Percentiles rank a stretch among this genome's conserved stretches.
These are phyloP conservation scores for Vireo altiloquus DNA, from an alignment of 2,113 vertebrate species.

Conservation along the genomic window DNA sequence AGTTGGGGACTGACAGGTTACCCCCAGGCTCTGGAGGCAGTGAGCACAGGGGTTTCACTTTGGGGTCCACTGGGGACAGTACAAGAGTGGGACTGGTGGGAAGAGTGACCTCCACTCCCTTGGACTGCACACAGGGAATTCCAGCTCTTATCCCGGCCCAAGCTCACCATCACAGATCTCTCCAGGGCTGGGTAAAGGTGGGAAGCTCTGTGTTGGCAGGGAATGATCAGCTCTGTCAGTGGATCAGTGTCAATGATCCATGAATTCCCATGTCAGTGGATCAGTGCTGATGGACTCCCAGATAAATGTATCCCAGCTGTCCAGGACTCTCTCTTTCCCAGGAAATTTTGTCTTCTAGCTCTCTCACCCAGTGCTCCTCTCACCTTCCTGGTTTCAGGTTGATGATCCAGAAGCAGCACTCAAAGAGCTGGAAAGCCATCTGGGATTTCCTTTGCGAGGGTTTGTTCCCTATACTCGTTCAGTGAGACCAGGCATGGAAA, in stretches of 20 bases:
- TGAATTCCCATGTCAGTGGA: background rate
- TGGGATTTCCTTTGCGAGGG: slow-evolving; percentile 70
- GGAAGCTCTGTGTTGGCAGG: background rate
- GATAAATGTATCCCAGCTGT: background rate
- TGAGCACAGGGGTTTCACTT: background rate
- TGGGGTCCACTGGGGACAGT: background rate
- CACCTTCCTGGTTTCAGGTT: slow-evolving; percentile 65
- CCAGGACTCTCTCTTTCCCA: background rate
- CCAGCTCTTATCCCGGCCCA: background rate
- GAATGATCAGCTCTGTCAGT: background rate
- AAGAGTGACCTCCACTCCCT: background rate
- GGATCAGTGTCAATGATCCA: background rate
- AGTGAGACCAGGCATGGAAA: slow-evolving; percentile 64
- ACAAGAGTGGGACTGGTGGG: background rate
- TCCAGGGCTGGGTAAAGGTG: background rate
- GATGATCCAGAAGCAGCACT: slow-evolving; percentile 66
- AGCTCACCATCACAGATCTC: background rate
- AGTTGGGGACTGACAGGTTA: background rate
- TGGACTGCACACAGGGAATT: background rate
- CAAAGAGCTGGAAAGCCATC: slow-evolving; percentile 69
- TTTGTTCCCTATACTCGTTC: slow-evolving; percentile 54
- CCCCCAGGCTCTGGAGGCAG: background rate
- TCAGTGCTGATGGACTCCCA: background rate
- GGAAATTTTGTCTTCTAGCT: background rate
- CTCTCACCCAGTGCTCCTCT: background rate